Conservation (phyloP, 1,140 invertebrate species). For the Ooceraea biroi region DNA sequence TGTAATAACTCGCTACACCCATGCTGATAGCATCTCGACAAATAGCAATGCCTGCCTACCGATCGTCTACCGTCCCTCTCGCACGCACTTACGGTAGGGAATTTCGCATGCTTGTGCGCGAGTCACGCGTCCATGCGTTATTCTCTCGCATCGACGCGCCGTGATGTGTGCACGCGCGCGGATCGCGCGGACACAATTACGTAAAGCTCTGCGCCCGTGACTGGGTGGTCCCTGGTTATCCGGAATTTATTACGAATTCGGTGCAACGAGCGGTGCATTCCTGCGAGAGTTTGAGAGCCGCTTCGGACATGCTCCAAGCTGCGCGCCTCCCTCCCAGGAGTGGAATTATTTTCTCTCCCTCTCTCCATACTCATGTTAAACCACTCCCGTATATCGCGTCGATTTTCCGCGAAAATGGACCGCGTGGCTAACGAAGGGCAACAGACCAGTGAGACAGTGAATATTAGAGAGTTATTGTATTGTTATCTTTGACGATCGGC, state of each 20-base stretch:
- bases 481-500: constrained; percentile 74
- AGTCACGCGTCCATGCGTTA: constrained; percentile 55
- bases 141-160: constrained; percentile 61
- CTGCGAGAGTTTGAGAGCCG: not conserved
- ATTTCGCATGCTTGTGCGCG: constrained; percentile 61
- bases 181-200: constrained; percentile 17
- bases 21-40: constrained; percentile 78
- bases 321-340: too few species aligned
- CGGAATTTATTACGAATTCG: constrained; percentile 53
- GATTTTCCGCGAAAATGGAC: constrained; percentile 27
- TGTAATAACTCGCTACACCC: constrained; percentile 76
- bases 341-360: not conserved
- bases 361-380: not conserved
- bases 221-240: constrained; percentile 43
- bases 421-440: not conserved
- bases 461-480: constrained; percentile 75
- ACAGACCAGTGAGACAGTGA: constrained; percentile 1
- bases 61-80: constrained; percentile 68
- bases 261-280: not conserved
- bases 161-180: constrained; percentile 21
- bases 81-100: constrained; percentile 27
- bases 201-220: constrained; percentile 37
- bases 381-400: not conserved
- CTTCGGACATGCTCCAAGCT: not conserved
- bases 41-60: constrained; percentile 76